Percentiles rank a stretch among this genome's conserved stretches.
These are phyloP conservation scores for Paratrypauchen microcephalus DNA, from an alignment of 2,797 vertebrate species.

Conservation along the genomic window DNA sequence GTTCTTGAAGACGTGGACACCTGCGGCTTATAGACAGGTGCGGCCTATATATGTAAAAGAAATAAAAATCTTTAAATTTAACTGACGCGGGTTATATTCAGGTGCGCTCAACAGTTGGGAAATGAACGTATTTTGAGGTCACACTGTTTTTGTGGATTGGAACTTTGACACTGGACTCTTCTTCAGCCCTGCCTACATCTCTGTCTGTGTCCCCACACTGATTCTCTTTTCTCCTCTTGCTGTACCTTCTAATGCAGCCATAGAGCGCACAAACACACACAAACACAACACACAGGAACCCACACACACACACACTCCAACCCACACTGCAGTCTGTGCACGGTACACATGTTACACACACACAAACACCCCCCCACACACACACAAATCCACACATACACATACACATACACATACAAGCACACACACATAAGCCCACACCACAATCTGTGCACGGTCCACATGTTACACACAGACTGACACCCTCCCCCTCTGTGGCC, in stretches of 20 bases:
- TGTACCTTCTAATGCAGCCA: slow-evolving; percentile 34
- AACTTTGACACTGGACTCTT: slow-evolving; percentile 52
- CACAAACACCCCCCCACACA: slow-evolving; percentile 24
- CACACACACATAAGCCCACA: slow-evolving; percentile 63
- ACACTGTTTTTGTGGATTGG: slow-evolving; percentile 40
- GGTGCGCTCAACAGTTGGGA: too few relatives aligned
- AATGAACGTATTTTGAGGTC: background rate
- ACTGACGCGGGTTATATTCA: too few relatives aligned
- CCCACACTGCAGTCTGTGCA: slow-evolving; percentile 50
- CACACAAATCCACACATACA: slow-evolving; percentile 34
- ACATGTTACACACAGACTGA: slow-evolving; percentile 36
- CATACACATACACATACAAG: slow-evolving; percentile 44
- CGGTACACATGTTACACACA: slow-evolving; percentile 35
- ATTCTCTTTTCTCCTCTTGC: slow-evolving; percentile 51
- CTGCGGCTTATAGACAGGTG: too few relatives aligned
- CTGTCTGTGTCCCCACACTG: slow-evolving; percentile 40
- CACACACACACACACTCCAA: slow-evolving; percentile 50
- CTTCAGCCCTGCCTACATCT: slow-evolving; percentile 40
- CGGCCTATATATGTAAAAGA: too few relatives aligned
- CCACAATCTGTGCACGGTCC: slow-evolving; percentile 26
- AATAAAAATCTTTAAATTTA: too few relatives aligned
- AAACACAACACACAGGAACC: slow-evolving; percentile 22
- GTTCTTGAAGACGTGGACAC: too few relatives aligned
- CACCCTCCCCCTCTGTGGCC: slow-evolving; percentile 34
- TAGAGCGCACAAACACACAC: slow-evolving; percentile 61